phyloP scores from a whole-genome alignment of 2,888 invertebrate species.

The Megamerina dolium region DNA sequence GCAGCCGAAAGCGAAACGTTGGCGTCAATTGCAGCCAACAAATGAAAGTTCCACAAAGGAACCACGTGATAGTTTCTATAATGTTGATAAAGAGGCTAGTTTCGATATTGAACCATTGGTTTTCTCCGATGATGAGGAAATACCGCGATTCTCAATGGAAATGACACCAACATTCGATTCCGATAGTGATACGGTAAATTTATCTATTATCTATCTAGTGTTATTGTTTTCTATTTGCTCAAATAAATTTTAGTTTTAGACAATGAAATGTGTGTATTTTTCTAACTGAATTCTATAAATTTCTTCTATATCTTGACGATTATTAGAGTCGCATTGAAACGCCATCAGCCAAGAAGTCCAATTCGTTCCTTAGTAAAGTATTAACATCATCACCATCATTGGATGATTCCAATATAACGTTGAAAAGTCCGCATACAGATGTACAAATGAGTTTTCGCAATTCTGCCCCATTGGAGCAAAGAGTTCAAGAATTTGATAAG shows the following conservation, averaged over 20 bases:
- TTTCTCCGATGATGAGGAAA: conserved; percentile 59
- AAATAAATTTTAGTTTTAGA: not conserved
- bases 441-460: conserved; percentile 18
- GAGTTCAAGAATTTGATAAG: conserved; percentile 46
- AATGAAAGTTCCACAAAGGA: conserved; percentile 32
- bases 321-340: conserved; percentile 48
- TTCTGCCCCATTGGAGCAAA: conserved; percentile 38
- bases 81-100: conserved; percentile 55
- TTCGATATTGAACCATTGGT: conserved; percentile 53
- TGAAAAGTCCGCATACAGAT: conserved; percentile 32
- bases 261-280: not conserved
- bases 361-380: conserved; percentile 36
- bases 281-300: no score
- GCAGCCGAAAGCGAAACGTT: conserved; percentile 2
- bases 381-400: conserved; percentile 34
- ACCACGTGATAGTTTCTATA: conserved; percentile 57
- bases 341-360: conserved; percentile 42
- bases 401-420: conserved; percentile 37
- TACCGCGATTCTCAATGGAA: conserved; percentile 49
- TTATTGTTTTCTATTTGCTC: no score
- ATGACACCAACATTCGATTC: conserved; percentile 48
- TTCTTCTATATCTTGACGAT: not conserved
- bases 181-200: conserved; percentile 49
- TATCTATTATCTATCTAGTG: not conserved
- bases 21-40: conserved; percentile 5